phyloP scores from a whole-genome alignment of 2,113 vertebrate genomes.

The Otocyon megalotis region DNA sequence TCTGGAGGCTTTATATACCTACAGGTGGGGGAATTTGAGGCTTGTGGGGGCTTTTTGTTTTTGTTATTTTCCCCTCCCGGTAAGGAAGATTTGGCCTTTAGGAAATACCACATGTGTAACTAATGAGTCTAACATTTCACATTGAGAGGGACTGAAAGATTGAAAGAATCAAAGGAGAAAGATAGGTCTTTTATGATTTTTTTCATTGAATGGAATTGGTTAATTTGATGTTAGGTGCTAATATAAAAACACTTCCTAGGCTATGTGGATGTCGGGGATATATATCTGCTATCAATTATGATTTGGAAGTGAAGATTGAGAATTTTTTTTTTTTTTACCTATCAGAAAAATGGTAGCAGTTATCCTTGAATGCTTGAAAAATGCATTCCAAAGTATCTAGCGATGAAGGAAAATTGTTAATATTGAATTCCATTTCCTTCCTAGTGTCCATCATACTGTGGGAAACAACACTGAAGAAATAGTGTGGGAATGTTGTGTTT shows the following conservation, averaged over 20 bases:
- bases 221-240: slow-evolving; percentile 21
- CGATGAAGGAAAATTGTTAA: background rate
- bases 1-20: slow-evolving; percentile 68
- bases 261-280: background rate
- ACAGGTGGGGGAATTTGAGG: background rate
- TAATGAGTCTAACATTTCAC: slow-evolving; percentile 51
- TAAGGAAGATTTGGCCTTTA: slow-evolving; percentile 51
- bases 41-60: background rate
- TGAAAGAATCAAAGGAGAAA: background rate
- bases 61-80: background rate
- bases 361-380: slow-evolving; percentile 18
- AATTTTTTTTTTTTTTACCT: background rate
- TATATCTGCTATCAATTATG: background rate
- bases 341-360: background rate
- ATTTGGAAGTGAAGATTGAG: background rate
- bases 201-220: background rate
- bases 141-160: slow-evolving; percentile 12
- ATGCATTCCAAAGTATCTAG: background rate
- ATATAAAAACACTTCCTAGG: slow-evolving; percentile 36
- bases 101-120: background rate
- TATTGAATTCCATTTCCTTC: background rate
- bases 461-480: background rate
- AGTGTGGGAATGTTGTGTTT: background rate
- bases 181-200: background rate
- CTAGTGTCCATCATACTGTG: background rate